phyloP scores from a whole-genome alignment of 2,113 vertebrate genomes.

The Gobiocypris rarus region DNA sequence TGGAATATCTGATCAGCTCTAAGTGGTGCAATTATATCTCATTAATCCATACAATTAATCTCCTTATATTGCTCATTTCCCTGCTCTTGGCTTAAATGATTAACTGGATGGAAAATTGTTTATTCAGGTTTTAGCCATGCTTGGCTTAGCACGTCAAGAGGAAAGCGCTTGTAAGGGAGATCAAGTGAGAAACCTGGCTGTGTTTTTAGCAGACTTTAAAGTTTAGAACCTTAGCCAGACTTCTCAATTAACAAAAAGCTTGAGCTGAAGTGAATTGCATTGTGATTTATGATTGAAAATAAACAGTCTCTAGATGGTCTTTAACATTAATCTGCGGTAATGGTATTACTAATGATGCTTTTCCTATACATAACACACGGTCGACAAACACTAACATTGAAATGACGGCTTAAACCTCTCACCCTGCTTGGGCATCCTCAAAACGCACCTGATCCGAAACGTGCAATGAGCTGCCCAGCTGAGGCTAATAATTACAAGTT shows the following conservation, averaged over 20 bases:
- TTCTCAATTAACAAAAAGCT: conserved; percentile 37
- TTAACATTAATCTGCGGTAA: not conserved
- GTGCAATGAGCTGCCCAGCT: not conserved
- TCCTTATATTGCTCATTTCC: conserved; percentile 27
- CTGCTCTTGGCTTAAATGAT: conserved; percentile 34
- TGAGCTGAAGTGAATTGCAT: conserved; percentile 27
- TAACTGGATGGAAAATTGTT: conserved; percentile 38
- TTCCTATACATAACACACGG: conserved; percentile 8
- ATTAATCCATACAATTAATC: conserved; percentile 50
- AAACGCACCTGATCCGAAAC: not conserved
- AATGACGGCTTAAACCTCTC: not conserved
- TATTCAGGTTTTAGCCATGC: conserved; percentile 38
- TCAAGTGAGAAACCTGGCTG: conserved; percentile 37
- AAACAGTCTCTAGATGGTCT: conserved; percentile 28
- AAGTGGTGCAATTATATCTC: conserved; percentile 46
- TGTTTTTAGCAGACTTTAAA: conserved; percentile 35
- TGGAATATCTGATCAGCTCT: conserved; percentile 44
- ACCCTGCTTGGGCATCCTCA: conserved; percentile 12
- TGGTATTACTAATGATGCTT: conserved; percentile 9
- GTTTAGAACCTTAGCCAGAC: conserved; percentile 9
- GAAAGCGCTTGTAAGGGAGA: conserved; percentile 21
- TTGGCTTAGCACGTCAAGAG: conserved; percentile 40
- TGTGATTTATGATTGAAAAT: conserved; percentile 31
- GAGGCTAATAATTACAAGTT: not conserved
- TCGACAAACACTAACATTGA: conserved; percentile 8